Evolutionary conservation across 1,140 invertebrate species (phyloP).

Genomic region (Homarus americanus): DNA sequence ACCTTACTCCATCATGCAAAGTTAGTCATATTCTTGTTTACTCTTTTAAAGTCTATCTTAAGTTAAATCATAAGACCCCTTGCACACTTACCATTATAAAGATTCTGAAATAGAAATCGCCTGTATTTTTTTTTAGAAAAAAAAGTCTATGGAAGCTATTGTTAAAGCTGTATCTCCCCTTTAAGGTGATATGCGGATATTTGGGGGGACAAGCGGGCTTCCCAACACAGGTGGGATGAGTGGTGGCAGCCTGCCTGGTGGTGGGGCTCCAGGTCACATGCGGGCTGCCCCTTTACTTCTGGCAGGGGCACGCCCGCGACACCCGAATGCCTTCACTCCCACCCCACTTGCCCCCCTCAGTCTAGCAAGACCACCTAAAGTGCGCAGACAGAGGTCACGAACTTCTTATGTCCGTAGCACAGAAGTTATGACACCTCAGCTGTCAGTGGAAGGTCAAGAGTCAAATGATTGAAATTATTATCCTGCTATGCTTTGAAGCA

Average conservation of each 20-base stretch:
- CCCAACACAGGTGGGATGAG: conserved; percentile 70
- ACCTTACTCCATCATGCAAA: conserved; percentile 72
- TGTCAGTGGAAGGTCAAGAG: conserved; percentile 69
- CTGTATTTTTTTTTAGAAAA: conserved; percentile 43
- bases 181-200: conserved; percentile 72
- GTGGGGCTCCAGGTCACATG: conserved; percentile 60
- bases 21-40: conserved; percentile 50
- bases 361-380: conserved; percentile 69
- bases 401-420: conserved; percentile 61
- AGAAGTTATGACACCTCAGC: conserved; percentile 65
- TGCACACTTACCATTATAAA: conserved; percentile 25
- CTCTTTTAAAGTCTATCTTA: conserved; percentile 28
- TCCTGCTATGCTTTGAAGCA: conserved; percentile 59
- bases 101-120: conserved; percentile 31
- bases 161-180: conserved; percentile 66
- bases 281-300: conserved; percentile 56
- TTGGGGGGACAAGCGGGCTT: conserved; percentile 69
- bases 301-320: conserved; percentile 59
- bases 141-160: conserved; percentile 20
- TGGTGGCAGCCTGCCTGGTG: conserved; percentile 61
- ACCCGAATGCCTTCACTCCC: conserved; percentile 69
- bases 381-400: conserved; percentile 65
- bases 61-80: conserved; percentile 6
- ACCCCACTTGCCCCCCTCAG: conserved; percentile 64
- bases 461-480: conserved; percentile 58